Base-by-base conservation (phyloP, 2,888 invertebrate genomes). In the Steinernema hermaphroditum region DNA sequence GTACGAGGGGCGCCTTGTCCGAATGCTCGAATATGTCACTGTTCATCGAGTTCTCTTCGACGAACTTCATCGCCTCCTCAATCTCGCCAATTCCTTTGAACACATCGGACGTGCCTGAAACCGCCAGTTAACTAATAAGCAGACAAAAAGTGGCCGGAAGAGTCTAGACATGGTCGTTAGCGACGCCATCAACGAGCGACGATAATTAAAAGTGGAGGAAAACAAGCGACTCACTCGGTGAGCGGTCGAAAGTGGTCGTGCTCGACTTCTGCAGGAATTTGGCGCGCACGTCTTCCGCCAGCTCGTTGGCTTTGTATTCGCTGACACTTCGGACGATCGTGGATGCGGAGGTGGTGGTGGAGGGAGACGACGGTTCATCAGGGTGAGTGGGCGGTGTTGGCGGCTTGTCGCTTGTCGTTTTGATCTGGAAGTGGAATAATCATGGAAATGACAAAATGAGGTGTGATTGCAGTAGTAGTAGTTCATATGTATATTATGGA, bases 321-420 rank as follows among this genome's bases (percentile, higher is more conserved):
- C 86, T 85, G 44, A 84, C 82, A 74, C 83, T 84, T 32, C 86
- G 78, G 1, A 87, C 85, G 75, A 88, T 87, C 19, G 87, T 82
- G 19, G 76, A 49, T 49, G 24, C 46, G 73, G 76, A 49, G 69
- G 24, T 50, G 73, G 71, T 22, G 14, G 49, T n/a, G 41, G 46
- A 14, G 46, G 43, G 6, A n/a, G 69, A 43, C 22, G 69, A 29
- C 32, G 69, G 43, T 22, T 43, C 44, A 2, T 29, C 43, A 4
- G 69, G 69, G 43, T 14, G 24, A 19, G 69, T 43, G 22, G 43
- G 24, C 29, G 69, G n/a, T n/a, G 46, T 46, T 9, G 16, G 46
- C 9, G 46, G 46, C 4, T 16, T 19, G 9, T 16, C n/a, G 4
- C 19, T 6, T 6, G 46, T 6, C n/a, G 46, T 16, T 12, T 37